phyloP scores from a whole-genome alignment of 2,113 vertebrate genomes.

The Delphinapterus leucas region DNA sequence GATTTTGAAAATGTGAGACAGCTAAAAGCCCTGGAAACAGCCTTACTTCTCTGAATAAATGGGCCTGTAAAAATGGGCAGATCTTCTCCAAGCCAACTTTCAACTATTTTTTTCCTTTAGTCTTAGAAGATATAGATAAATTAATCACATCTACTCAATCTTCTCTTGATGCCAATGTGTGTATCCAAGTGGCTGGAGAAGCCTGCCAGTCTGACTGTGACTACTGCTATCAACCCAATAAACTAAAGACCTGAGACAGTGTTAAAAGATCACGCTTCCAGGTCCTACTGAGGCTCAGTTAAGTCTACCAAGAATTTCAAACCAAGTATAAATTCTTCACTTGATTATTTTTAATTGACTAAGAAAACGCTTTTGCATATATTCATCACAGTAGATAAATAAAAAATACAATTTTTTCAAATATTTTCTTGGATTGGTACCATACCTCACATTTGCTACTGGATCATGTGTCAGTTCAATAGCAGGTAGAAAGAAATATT shows the following conservation, averaged over 20 bases:
- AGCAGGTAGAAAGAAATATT: slow-evolving; percentile 92
- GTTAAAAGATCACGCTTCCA: not conserved
- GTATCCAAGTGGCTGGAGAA: not conserved
- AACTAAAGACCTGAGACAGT: not conserved
- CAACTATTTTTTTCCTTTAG: not conserved
- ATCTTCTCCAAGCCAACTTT: not conserved
- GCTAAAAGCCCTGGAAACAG: not conserved
- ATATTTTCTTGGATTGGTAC: slow-evolving; percentile 12
- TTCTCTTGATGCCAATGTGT: not conserved
- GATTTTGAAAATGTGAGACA: not conserved
- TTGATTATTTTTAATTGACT: not conserved
- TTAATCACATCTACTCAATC: not conserved
- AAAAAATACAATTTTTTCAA: not conserved
- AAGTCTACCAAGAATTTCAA: slow-evolving; percentile 22
- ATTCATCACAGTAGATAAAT: not conserved
- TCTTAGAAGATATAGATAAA: not conserved
- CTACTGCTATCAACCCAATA: not conserved
- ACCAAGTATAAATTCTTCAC: not conserved
- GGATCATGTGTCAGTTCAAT: slow-evolving; percentile 94
- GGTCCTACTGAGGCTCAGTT: not conserved
- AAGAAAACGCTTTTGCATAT: not conserved
- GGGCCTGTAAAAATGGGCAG: not conserved
- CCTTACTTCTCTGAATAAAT: not conserved
- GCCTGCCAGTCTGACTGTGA: not conserved
- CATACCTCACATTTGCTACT: slow-evolving; percentile 96